Percentiles rank a stretch among this genome's conserved stretches.
phyloP scores from a whole-genome alignment of 2,113 vertebrate species.

The Onychostoma macrolepis region DNA sequence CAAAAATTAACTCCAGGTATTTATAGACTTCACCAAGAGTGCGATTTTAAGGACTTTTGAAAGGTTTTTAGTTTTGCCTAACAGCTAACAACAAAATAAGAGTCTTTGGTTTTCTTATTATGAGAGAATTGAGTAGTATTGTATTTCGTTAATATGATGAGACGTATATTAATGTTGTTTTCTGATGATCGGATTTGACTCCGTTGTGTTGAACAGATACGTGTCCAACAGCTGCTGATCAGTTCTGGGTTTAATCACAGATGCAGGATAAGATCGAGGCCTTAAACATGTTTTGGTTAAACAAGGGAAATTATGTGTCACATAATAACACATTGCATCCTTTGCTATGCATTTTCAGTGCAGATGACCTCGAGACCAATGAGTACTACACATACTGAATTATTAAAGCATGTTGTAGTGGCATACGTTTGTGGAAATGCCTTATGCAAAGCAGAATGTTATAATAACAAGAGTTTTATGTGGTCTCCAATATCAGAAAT shows the following conservation, averaged over 20 bases:
- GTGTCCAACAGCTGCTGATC: neutral
- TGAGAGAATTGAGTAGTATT: too few species aligned
- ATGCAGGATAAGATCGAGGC: neutral
- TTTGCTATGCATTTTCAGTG: neutral
- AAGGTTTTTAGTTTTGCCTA: neutral
- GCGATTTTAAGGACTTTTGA: neutral
- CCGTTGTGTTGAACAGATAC: neutral
- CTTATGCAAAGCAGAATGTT: neutral
- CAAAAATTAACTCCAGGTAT: slow-evolving; percentile 5
- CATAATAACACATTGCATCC: neutral
- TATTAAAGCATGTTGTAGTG: neutral
- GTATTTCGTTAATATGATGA: neutral
- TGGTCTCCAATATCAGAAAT: neutral
- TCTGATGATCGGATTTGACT: neutral
- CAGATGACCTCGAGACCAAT: neutral
- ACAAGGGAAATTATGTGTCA: neutral
- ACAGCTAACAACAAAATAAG: neutral
- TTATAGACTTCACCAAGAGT: neutral
- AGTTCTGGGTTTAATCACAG: neutral
- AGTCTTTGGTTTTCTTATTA: neutral
- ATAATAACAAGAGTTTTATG: neutral
- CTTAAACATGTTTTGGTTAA: neutral
- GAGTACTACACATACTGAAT: neutral
- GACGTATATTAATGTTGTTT: neutral
- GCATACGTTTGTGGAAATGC: neutral